Evolutionary conservation across 2,888 invertebrate species (phyloP), one percentile per base, ranked within the genome.

Genomic region (Brachyptera risi): DNA sequence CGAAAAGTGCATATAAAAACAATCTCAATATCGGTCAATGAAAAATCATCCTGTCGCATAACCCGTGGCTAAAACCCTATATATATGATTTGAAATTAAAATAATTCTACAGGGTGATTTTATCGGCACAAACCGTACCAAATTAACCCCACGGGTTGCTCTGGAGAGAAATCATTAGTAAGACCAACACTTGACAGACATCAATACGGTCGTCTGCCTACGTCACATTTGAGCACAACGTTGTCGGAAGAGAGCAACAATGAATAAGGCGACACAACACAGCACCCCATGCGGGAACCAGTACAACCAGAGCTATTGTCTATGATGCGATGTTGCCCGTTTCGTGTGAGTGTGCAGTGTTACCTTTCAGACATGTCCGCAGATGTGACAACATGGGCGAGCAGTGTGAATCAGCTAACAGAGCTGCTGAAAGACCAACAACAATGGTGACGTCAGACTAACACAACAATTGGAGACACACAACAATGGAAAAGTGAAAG

Each of bases 341-440:
- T 15, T 17, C 47, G 24, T 35, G 26, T 37, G 59, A n/a, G n/a
- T n/a, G n/a, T n/a, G 31, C 31, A 11, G 31, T 31, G 62, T 68
- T 69, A 74, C 74, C 73, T 71, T 71, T 71, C 50, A 69, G 62
- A 61, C 68, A 68, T 27, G 66, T 65, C 65, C 67, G 65, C 61
- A 69, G 68, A 56, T 69, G 69, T 56, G 67, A 67, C 57, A 68
- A 66, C 58, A 66, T 60, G 37, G 68, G 66, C 58, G 67, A 64
- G 62, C 65, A 65, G 44, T 60, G 49, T 21, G 63, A 57, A 44
- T 60, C 62, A 31, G 58, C 56, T 54, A 57, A 59, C 57, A 57
- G 60, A 37, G 63, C 65, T 65, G 65, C 56, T 57, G 63, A 63
- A 44, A 65, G 56, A 63, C 35, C n/a, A 31, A 31, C 15, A 50